Evolutionary conservation across 2,113 vertebrate genomes (phyloP).

Genomic region (Apus apus): DNA sequence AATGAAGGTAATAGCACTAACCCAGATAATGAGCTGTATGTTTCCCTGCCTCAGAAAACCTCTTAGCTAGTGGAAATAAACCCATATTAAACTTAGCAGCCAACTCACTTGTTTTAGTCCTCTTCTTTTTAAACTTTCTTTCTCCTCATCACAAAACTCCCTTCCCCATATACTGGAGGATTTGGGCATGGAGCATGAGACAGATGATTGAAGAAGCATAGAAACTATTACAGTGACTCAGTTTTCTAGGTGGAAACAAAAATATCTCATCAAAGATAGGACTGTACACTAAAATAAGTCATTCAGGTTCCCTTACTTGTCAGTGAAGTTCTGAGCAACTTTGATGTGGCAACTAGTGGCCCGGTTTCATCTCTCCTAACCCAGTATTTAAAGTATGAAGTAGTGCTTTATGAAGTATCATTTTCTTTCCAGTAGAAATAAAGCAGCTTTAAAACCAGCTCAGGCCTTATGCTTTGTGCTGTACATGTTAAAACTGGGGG

Average conservation of each 20-base stretch:
- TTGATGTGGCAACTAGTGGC: not conserved
- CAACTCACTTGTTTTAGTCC: not conserved
- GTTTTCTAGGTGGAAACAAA: not conserved
- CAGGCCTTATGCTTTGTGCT: not conserved
- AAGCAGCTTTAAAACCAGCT: not conserved
- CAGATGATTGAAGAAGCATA: rapidly evolving
- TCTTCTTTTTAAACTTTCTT: not conserved
- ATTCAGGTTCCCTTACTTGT: not conserved
- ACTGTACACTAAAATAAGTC: not conserved
- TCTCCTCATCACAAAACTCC: not conserved
- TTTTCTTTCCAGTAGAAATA: not conserved
- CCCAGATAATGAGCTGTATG: not conserved
- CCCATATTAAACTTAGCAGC: not conserved
- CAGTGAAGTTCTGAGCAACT: not conserved
- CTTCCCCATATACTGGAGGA: not conserved
- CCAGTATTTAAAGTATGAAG: not conserved
- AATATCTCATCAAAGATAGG: not conserved
- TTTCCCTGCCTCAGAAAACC: not conserved
- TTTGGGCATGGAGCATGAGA: not conserved
- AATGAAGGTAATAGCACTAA: not conserved
- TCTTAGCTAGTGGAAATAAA: slow-evolving; percentile 5
- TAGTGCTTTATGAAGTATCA: not conserved
- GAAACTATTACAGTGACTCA: rapidly evolving
- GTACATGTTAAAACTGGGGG: not conserved
- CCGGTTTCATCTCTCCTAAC: not conserved